A percentile compares a stretch with the other conserved stretches of the same genome.
Conservation (phyloP, 2,888 invertebrate genomes). For the Ochropleura leucogaster region DNA sequence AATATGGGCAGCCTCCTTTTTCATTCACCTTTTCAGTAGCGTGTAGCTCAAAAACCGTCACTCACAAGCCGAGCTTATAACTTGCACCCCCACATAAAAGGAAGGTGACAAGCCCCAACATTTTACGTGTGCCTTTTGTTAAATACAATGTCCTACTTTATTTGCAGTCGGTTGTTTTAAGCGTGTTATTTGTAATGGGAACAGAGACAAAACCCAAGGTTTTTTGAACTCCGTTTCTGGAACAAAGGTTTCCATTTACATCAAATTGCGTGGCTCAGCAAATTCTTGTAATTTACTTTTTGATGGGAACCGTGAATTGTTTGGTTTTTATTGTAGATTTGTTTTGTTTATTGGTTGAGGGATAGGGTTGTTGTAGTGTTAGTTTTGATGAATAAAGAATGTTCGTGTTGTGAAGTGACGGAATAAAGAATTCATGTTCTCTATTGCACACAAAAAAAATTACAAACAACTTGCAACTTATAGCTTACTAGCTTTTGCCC, state of each 20-base stretch:
- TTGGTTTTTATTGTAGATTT: slow-evolving; percentile 7
- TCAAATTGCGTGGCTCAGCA: slow-evolving; percentile 55
- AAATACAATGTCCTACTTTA: slow-evolving; percentile 61
- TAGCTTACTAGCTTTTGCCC: too few species aligned
- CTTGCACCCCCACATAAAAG: slow-evolving; percentile 44
- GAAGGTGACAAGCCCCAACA: slow-evolving; percentile 42
- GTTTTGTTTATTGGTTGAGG: not conserved
- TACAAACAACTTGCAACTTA: too few species aligned
- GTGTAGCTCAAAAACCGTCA: not conserved
- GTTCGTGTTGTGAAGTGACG: not conserved
- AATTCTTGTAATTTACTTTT: slow-evolving; percentile 59
- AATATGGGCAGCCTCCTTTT: not conserved
- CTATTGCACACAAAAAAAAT: too few species aligned
- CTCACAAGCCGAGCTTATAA: slow-evolving; percentile 32
- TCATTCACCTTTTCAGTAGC: not conserved
- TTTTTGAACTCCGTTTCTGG: slow-evolving; percentile 40
- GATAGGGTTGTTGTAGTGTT: not conserved
- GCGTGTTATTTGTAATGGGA: slow-evolving; percentile 55
- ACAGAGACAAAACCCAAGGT: slow-evolving; percentile 45
- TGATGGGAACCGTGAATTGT: slow-evolving; percentile 27
- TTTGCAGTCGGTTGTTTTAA: slow-evolving; percentile 60
- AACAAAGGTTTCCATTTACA: slow-evolving; percentile 59
- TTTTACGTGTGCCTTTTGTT: slow-evolving; percentile 64
- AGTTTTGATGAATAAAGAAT: not conserved
- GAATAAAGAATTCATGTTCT: too few species aligned